Percentiles rank a stretch among this genome's conserved stretches.
Evolutionary conservation across 2,888 invertebrate genomes (phyloP).

Genomic region (Agonum fuliginosum): DNA sequence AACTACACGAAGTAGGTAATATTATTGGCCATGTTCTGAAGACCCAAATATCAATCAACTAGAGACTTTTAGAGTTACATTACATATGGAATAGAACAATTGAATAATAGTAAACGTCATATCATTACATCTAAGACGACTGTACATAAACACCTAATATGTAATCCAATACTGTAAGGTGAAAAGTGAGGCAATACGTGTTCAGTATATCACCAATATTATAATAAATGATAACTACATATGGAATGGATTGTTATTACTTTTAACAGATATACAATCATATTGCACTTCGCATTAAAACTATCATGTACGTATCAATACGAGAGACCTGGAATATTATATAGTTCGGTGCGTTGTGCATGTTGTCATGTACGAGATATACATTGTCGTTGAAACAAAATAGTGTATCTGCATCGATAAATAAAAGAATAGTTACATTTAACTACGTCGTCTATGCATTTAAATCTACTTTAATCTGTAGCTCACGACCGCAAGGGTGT

Average conservation of each 20-base stretch:
- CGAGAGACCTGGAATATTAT: constrained; percentile 60
- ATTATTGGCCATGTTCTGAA: background rate
- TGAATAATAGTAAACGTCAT: constrained; percentile 57
- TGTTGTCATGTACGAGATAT: constrained; percentile 56
- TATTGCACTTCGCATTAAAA: constrained; percentile 58
- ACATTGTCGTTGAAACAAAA: constrained; percentile 51
- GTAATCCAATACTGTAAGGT: constrained; percentile 56
- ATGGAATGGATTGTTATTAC: constrained; percentile 56
- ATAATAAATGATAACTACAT: constrained; percentile 57
- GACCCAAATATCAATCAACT: constrained; percentile 38
- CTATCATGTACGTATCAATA: constrained; percentile 52
- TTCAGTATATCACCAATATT: constrained; percentile 59
- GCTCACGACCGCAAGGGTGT: constrained; percentile 9
- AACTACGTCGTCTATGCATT: constrained; percentile 58
- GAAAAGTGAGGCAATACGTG: constrained; percentile 59
- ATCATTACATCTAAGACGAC: constrained; percentile 58
- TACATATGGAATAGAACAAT: constrained; percentile 57
- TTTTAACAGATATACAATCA: constrained; percentile 59
- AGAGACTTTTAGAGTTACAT: constrained; percentile 51
- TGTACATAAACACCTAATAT: constrained; percentile 60
- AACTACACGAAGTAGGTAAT: background rate
- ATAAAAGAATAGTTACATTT: constrained; percentile 56
- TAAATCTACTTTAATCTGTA: constrained; percentile 51
- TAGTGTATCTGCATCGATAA: constrained; percentile 53
- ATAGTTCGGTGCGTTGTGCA: constrained; percentile 59